These are phyloP conservation scores for Uria aalge DNA, from an alignment of 2,113 vertebrate species.

Conservation along the genomic window DNA sequence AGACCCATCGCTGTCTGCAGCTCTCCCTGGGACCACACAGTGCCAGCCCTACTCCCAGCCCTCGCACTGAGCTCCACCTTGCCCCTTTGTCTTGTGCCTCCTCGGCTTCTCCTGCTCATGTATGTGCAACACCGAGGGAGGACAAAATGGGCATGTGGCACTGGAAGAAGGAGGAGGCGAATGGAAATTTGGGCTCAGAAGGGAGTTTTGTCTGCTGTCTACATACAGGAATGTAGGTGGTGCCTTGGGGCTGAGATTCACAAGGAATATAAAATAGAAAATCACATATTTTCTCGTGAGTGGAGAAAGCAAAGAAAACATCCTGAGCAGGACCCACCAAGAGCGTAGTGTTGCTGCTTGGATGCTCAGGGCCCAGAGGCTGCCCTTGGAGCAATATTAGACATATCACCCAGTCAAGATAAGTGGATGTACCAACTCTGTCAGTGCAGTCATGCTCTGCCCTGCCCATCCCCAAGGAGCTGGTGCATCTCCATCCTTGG, in stretches of 20 bases:
- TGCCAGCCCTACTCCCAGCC: background rate
- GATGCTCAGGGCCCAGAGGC: background rate
- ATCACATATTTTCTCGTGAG: background rate
- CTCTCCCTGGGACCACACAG: background rate
- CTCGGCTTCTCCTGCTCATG: background rate
- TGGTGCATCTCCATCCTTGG: background rate
- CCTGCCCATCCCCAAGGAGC: background rate
- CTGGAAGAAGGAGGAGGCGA: background rate
- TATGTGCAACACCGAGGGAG: accelerated
- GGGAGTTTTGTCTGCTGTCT: background rate
- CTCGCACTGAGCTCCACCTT: background rate
- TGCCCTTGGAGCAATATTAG: background rate
- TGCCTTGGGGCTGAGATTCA: background rate
- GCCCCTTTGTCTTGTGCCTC: background rate
- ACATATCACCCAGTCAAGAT: background rate
- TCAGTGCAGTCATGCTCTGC: background rate
- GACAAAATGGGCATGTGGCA: background rate
- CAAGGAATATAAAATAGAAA: background rate
- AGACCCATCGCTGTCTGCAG: accelerated
- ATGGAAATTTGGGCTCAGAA: background rate
- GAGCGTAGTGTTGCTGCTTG: background rate
- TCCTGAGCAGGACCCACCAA: background rate
- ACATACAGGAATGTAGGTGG: accelerated
- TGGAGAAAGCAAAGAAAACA: background rate
- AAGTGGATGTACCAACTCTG: background rate